These are phyloP conservation scores for Perdix hodgsoniae DNA, from an alignment of 2,797 vertebrate species.

Conservation along the genomic window DNA sequence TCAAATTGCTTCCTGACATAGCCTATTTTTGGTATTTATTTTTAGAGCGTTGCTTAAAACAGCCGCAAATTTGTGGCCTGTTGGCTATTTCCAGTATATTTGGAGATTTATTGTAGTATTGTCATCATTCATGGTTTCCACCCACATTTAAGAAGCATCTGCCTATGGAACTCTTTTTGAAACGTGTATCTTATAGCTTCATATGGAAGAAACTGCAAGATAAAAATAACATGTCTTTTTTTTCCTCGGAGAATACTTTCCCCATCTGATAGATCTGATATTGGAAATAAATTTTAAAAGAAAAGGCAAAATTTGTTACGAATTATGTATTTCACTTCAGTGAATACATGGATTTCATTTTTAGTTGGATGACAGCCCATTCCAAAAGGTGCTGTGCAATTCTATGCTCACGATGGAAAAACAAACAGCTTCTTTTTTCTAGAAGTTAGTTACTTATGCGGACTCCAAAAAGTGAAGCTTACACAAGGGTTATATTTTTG, in stretches of 20 bases:
- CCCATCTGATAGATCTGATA: background rate
- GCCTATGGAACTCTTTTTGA: slow-evolving; percentile 40
- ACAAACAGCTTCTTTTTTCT: background rate
- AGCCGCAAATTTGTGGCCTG: slow-evolving; percentile 46
- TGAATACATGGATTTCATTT: slow-evolving; percentile 53
- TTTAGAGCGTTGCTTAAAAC: slow-evolving; percentile 37
- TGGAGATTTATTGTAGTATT: slow-evolving; percentile 38
- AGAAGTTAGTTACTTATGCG: background rate
- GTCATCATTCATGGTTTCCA: slow-evolving; percentile 30
- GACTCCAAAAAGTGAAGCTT: background rate
- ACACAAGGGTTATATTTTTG: background rate
- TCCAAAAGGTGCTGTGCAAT: background rate
- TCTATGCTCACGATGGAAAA: background rate
- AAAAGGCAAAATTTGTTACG: background rate
- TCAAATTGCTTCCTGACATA: slow-evolving; percentile 69
- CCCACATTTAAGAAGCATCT: slow-evolving; percentile 60
- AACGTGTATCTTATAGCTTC: slow-evolving; percentile 42
- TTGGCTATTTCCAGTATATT: slow-evolving; percentile 49
- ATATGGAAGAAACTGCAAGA: slow-evolving; percentile 51
- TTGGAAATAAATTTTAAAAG: slow-evolving; percentile 41
- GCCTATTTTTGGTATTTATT: slow-evolving; percentile 29
- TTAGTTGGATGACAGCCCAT: slow-evolving; percentile 25
- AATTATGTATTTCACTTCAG: slow-evolving; percentile 39
- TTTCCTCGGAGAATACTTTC: slow-evolving; percentile 63
- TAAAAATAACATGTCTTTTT: slow-evolving; percentile 28